Percentiles rank a stretch among this genome's conserved stretches.
These are phyloP conservation scores for Lagocephalus sceleratus DNA, from an alignment of 2,797 vertebrate genomes.

Conservation along the genomic window DNA sequence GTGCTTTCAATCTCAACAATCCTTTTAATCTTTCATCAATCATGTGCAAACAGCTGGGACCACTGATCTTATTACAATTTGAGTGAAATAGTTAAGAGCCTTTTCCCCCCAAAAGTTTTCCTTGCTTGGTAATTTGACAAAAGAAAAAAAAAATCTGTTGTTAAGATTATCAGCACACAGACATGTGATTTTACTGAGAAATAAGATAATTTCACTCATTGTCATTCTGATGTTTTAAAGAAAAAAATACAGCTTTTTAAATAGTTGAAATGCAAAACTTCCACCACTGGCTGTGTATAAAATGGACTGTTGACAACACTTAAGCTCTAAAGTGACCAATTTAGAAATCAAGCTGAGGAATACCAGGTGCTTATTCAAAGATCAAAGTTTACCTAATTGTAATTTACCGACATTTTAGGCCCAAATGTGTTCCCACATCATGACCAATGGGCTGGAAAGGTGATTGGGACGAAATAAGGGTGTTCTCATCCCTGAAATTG, in stretches of 20 bases:
- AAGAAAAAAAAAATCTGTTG: slow-evolving; percentile 49
- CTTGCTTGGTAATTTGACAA: slow-evolving; percentile 57
- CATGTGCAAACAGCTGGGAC: slow-evolving; percentile 68
- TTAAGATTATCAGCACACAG: no score
- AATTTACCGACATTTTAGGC: slow-evolving; percentile 32
- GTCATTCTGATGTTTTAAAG: no score
- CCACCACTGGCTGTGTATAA: no score
- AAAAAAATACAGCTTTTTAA: no score
- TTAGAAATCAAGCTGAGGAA: slow-evolving; percentile 35
- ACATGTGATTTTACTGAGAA: no score
- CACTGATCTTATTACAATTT: slow-evolving; percentile 75
- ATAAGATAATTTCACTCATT: no score
- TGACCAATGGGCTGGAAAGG: slow-evolving; percentile 41
- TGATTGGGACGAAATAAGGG: slow-evolving; percentile 31
- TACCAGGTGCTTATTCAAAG: slow-evolving; percentile 28
- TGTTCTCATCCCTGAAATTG: slow-evolving; percentile 12
- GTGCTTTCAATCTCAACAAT: slow-evolving; percentile 79
- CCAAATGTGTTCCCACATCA: slow-evolving; percentile 31
- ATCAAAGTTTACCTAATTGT: slow-evolving; percentile 35
- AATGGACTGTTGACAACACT: no score
- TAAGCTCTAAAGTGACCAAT: slow-evolving; percentile 32
- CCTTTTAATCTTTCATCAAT: slow-evolving; percentile 86
- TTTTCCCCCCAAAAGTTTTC: slow-evolving; percentile 46
- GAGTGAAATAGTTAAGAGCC: slow-evolving; percentile 63
- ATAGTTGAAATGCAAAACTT: no score